Evolutionary conservation across 1,140 invertebrate genomes (phyloP).

Genomic region (Hetaerina americana): DNA sequence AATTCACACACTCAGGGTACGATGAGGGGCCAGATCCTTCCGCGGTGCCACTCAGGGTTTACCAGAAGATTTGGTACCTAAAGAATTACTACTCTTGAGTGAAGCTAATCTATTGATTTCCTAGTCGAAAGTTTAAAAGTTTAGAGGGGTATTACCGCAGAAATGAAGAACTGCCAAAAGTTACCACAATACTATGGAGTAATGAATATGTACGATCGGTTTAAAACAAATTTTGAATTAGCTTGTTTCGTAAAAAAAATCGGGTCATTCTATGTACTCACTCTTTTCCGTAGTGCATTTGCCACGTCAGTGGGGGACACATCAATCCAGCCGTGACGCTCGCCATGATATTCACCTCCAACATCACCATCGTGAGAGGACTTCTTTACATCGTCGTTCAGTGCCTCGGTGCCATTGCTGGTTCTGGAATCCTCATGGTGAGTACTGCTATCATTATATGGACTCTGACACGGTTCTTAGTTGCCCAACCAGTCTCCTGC

Average conservation of each 20-base stretch:
- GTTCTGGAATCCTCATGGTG: conserved; percentile 53
- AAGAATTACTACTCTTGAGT: too few species aligned
- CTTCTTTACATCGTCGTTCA: conserved; percentile 73
- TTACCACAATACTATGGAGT: background rate
- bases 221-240: too few species aligned
- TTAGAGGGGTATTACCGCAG: background rate
- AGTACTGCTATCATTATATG: too few species aligned
- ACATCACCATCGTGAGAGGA: conserved; percentile 46
- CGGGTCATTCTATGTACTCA: background rate
- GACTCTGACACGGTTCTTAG: too few species aligned
- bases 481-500: too few species aligned
- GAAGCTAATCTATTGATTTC: too few species aligned
- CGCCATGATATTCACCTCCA: conserved; percentile 59
- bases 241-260: too few species aligned
- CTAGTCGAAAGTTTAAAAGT: background rate
- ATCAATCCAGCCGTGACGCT: conserved; percentile 82
- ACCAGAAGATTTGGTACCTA: too few species aligned
- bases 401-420: conserved; percentile 69
- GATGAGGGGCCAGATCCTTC: too few species aligned
- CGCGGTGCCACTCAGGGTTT: too few species aligned
- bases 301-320: conserved; percentile 81
- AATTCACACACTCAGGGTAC: too few species aligned
- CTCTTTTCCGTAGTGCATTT: conserved; percentile 44
- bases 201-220: too few species aligned
- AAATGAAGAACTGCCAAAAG: background rate